Evolutionary conservation across 2,888 invertebrate species (phyloP).

Genomic region (Byasa hedistus): DNA sequence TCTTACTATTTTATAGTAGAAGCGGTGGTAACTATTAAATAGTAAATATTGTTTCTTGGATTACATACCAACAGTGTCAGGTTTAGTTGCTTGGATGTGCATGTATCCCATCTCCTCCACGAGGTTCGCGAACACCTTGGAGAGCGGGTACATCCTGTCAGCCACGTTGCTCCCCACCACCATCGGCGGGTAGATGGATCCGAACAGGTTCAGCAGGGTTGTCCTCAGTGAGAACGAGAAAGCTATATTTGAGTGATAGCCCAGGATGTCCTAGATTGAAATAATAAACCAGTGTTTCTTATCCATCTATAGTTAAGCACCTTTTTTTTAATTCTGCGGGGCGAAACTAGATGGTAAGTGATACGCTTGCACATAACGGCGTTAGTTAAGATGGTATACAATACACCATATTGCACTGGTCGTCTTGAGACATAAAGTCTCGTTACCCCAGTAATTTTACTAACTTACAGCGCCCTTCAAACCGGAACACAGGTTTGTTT

Average conservation of each 20-base stretch:
- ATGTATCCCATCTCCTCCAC: slow-evolving; percentile 65
- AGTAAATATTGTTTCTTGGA: neutral
- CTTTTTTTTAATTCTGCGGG: too few relatives aligned
- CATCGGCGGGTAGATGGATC: slow-evolving; percentile 77
- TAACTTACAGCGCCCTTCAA: too few relatives aligned
- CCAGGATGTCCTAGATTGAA: slow-evolving; percentile 36
- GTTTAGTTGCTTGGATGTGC: slow-evolving; percentile 91
- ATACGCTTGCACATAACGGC: too few relatives aligned
- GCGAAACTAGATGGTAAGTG: too few relatives aligned
- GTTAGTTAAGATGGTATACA: too few relatives aligned
- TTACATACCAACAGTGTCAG: slow-evolving; percentile 81
- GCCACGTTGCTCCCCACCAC: slow-evolving; percentile 65
- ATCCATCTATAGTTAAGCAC: too few relatives aligned
- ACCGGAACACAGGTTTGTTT: too few relatives aligned
- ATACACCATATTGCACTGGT: too few relatives aligned
- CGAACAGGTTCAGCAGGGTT: slow-evolving; percentile 62
- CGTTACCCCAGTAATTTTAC: too few relatives aligned
- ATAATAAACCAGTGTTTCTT: neutral
- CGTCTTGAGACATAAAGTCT: too few relatives aligned
- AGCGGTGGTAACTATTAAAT: too few relatives aligned
- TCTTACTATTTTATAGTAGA: too few relatives aligned
- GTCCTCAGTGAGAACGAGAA: slow-evolving; percentile 41
- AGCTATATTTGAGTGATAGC: slow-evolving; percentile 83
- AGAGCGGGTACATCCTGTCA: slow-evolving; percentile 55
- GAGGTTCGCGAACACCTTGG: slow-evolving; percentile 35